Evolutionary conservation across 2,113 vertebrate species (phyloP).

Genomic region (Melanerpes aurifrons): DNA sequence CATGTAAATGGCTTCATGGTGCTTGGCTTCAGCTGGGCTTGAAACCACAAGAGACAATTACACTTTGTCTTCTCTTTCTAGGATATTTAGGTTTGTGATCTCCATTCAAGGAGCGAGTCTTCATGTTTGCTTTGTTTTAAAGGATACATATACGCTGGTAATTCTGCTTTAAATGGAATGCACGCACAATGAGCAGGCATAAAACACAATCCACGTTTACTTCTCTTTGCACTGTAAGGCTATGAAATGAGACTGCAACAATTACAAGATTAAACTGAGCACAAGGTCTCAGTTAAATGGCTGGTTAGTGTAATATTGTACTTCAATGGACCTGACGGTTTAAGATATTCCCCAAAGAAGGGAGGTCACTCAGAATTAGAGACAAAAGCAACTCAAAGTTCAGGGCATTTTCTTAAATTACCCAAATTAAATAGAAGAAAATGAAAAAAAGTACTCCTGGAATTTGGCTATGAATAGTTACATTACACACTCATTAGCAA

Average conservation of each 20-base stretch:
- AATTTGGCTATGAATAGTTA: not conserved
- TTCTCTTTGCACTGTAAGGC: not conserved
- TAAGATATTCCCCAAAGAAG: not conserved
- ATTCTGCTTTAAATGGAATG: not conserved
- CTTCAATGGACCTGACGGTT: not conserved
- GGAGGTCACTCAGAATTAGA: fast-evolving
- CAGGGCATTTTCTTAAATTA: not conserved
- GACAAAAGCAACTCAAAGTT: not conserved
- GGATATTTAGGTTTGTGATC: not conserved
- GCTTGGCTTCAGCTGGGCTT: no score
- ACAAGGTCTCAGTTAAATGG: not conserved
- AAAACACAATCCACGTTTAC: not conserved
- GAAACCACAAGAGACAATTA: not conserved
- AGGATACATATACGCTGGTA: not conserved
- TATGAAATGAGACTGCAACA: not conserved
- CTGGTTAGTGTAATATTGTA: not conserved
- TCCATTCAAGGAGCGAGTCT: not conserved
- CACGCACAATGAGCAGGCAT: not conserved
- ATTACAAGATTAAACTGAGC: not conserved
- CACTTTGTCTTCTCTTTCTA: not conserved
- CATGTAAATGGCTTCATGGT: no score
- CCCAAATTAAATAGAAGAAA: not conserved
- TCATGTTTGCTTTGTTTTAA: not conserved
- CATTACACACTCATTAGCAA: not conserved
- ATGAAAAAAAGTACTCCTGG: not conserved